Evolutionary conservation across 1,140 invertebrate genomes (phyloP), one percentile per base, ranked within the genome.

Genomic region (Drosophila serrata): DNA sequence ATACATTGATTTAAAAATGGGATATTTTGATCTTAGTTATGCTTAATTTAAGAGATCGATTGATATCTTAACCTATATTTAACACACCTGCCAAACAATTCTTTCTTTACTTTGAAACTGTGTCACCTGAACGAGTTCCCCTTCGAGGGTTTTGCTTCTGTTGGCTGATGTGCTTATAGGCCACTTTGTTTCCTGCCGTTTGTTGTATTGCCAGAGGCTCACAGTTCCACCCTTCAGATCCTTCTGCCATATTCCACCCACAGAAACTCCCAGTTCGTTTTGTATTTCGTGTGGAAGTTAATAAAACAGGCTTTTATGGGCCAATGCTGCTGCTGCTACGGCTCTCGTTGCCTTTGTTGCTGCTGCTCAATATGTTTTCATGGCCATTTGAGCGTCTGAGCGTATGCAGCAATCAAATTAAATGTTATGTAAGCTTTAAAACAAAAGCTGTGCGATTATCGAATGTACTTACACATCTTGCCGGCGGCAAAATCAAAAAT

Each of bases 341-440:
- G 56, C 24, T 17, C 7, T 22, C 6, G 27, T 9, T 69, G 63
- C 42, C 33, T 40, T 33, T 70, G 68, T 27, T 70, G 49, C 53
- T 72, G 80, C 63, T 74, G 80, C 82, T 88, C 84, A 88, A 87
- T 87, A 87, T 88, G 82, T 88, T 87, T 87, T 87, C 84, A 87
- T 88, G 82, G 85, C 67, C 76, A 84, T 87, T 87, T 80, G 72
- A 78, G 84, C 76, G 82, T 85, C 79, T 79, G 79, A 79, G 69
- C 72, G 84, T 79, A 84, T 87, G 82, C 80, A 77, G 82, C 84
- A 88, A 88, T 87, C 82, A 87, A 88, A 87, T 88, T 87, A 87
- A 87, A 88, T 90, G 84, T 80, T 88, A 88, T 87, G 82, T 76
- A 76, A 74, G 79, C 82, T 82, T 88, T 88, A 79, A 82, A 86